Base-by-base conservation (phyloP, 2,888 invertebrate species). In the Heteropelma amictum region DNA sequence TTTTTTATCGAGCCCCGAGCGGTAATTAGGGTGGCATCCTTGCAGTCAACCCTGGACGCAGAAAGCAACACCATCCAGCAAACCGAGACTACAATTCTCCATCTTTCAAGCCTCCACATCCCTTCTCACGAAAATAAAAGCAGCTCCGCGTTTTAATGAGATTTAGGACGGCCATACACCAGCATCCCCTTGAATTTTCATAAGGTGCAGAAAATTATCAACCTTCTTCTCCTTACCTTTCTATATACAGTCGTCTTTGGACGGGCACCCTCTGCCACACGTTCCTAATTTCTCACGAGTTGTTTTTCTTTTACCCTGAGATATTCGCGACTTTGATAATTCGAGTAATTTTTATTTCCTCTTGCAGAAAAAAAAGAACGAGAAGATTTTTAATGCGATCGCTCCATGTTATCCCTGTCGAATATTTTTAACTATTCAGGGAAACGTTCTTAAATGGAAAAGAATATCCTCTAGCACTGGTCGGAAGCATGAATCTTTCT, bases 1-100 rank as follows among this genome's bases (percentile, higher is more conserved):
- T 84, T 84, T 84, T 87, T 85, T 83, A 86, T 87, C 85, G 85
- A 83, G 83, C 82, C 84, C 79, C 56, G 12, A 56, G 83, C 85
- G 86, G 86, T 89, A 89, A 88, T 88, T 89, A 89, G 88, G 88
- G 86, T 87, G 84, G 88, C 86, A 88, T 88, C 87, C 84, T 85
- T 83, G 85, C 87, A 85, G 86, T 85, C 87, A 81, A 81, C 84
- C 79, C 80, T 58, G 28, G 49, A 74, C 49, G 38, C 67, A 64
- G 64, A 77, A 54, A 71, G 60, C 35, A 72, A 51, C 49, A 70
- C 49, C 54, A 77, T 75, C 72, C 74, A 63, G 69, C 75, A 80
- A n/a, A 79, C 69, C 78, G 68, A 70, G 72, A 74, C 72, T 45
- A 75, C 71, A 38, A 67, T 65, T 14, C 35, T n/a, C 58, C 51